Percentiles rank a stretch among this genome's conserved stretches.
phyloP scores from a whole-genome alignment of 1,140 invertebrate genomes.

The Solenopsis fugax region DNA sequence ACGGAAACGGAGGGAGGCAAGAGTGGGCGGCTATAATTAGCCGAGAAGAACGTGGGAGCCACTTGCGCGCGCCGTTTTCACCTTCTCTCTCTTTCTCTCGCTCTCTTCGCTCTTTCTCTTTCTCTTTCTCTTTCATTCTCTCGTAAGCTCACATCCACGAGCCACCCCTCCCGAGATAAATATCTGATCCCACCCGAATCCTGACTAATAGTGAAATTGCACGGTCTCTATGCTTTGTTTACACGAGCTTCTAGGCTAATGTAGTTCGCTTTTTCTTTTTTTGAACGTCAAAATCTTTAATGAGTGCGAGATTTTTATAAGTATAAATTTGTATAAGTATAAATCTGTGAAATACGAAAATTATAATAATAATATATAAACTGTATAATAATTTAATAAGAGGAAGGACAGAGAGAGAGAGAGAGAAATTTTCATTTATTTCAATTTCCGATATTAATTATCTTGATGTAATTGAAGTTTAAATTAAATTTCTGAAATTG shows the following conservation, averaged over 20 bases:
- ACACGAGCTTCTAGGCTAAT: background rate
- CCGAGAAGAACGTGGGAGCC: constrained; percentile 16
- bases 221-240: background rate
- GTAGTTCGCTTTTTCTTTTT: background rate
- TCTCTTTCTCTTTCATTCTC: background rate
- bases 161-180: constrained; percentile 26
- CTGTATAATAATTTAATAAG: background rate
- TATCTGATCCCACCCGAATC: constrained; percentile 30
- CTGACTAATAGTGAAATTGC: constrained; percentile 17
- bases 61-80: constrained; percentile 39
- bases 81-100: constrained; percentile 7
- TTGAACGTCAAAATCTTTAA: background rate
- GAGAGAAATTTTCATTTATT: background rate
- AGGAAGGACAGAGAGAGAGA: background rate
- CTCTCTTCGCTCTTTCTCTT: background rate
- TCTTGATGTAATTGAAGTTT: constrained; percentile 27
- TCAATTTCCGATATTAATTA: constrained; percentile 25
- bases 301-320: background rate
- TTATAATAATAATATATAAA: constrained; percentile 3
- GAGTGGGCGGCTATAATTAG: constrained; percentile 68
- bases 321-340: constrained; percentile 13
- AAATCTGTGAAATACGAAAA: background rate
- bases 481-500: constrained; percentile 35
- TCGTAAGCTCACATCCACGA: background rate
- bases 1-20: constrained; percentile 53